Evolutionary conservation across 92 coral and sea anemone genomes (phyloP).

Genomic region (Galaxea fascicularis): DNA sequence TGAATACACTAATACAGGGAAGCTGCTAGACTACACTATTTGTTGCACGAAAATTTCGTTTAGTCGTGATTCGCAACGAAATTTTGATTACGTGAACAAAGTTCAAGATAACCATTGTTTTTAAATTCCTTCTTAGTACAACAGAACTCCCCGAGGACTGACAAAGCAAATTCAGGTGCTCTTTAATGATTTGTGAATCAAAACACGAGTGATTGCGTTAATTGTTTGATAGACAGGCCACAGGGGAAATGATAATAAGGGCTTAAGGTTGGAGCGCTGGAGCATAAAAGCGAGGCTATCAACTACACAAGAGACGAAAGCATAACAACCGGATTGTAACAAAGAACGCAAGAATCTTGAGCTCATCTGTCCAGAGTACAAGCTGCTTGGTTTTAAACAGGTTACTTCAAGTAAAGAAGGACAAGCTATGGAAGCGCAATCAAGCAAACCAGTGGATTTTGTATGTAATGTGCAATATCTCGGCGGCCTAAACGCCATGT

Average conservation of each 20-base stretch:
- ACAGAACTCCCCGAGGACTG: constrained; percentile 26
- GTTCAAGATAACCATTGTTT: not conserved
- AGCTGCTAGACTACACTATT: not conserved
- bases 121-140: not conserved
- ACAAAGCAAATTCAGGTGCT: constrained; percentile 22
- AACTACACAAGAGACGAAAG: not conserved
- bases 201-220: constrained; percentile 32
- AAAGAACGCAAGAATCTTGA: not conserved
- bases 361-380: not conserved
- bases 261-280: not conserved
- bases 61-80: not conserved
- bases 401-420: not conserved
- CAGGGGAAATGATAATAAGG: constrained; percentile 15
- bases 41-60: not conserved
- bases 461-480: constrained; percentile 66
- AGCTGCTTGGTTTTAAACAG: not conserved
- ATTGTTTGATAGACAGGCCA: constrained; percentile 39
- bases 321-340: not conserved
- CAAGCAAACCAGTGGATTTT: constrained; percentile 26
- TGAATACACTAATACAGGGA: not conserved
- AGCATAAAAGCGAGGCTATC: not conserved
- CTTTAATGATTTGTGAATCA: constrained; percentile 31
- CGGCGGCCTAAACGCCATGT: constrained; percentile 58
- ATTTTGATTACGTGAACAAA: constrained; percentile 17
- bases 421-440: constrained; percentile 9